These are phyloP conservation scores for Aldrovandia affinis DNA, from an alignment of 2,797 vertebrate genomes.

Conservation along the genomic window DNA sequence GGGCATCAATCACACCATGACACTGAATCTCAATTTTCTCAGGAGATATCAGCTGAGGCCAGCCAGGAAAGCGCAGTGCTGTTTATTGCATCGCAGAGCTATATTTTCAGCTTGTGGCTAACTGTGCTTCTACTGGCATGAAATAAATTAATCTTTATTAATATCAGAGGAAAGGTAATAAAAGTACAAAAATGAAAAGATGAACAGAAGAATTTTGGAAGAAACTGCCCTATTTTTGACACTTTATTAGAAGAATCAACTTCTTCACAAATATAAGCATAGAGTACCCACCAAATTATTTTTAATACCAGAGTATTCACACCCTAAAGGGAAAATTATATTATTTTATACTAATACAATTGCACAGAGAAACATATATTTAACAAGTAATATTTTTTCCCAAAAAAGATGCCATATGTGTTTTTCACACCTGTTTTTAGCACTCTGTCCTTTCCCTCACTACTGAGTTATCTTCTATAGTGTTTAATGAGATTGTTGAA, in stretches of 20 bases:
- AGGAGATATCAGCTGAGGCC: not conserved
- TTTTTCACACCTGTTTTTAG: too few relatives aligned
- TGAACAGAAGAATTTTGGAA: not conserved
- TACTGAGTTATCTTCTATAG: too few relatives aligned
- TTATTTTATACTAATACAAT: too few relatives aligned
- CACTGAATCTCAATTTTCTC: conserved; percentile 10
- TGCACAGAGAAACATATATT: too few relatives aligned
- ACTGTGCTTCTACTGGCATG: not conserved
- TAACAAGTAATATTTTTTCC: too few relatives aligned
- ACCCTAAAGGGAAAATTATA: too few relatives aligned
- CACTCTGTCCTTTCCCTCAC: too few relatives aligned
- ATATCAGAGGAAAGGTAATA: too few relatives aligned
- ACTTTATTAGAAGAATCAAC: not conserved
- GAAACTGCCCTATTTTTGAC: not conserved
- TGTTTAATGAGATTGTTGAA: too few relatives aligned
- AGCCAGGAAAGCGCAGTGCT: not conserved
- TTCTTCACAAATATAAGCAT: not conserved
- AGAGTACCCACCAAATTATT: too few relatives aligned
- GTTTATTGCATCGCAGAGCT: conserved; percentile 5
- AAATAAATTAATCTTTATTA: not conserved
- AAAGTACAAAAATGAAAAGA: not conserved
- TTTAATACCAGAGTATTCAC: too few relatives aligned
- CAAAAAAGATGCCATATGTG: too few relatives aligned
- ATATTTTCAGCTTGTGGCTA: not conserved
- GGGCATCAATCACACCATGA: conserved; percentile 15